Evolutionary conservation across 2,113 vertebrate species (phyloP), one percentile per base, ranked within the genome.

Genomic region (Cyprinodon brontotheroides): DNA sequence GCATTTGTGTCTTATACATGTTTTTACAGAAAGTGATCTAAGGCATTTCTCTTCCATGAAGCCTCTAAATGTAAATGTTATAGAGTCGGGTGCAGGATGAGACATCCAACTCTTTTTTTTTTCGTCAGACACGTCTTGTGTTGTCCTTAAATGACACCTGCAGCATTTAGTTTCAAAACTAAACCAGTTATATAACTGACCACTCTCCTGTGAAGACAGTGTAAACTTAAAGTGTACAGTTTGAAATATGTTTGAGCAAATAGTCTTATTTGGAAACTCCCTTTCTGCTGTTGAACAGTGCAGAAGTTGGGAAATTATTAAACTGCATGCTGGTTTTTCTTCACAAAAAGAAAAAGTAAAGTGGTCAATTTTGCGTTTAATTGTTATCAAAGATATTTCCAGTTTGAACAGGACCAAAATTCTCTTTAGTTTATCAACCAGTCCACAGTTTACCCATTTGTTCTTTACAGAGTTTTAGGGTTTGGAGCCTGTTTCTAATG

Each of bases 41-140:
- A 67, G 22, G 14, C 36, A 72, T 78, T 68, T 43, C 77, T 11
- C 72, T 65, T 48, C 39, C 29, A 43, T 53, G 11, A 15, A 67
- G 63, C 63, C 68, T 70, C 53, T 61, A 50, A 11, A 63, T 78
- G 22, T 61, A 68, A 60, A 71, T 43, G 50, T 53, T 61, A 39
- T 29, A 61, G n/a, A 79, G 79, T 72, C 20, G 69, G 73, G 78
- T 75, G 72, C 77, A 38, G 68, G 53, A 15, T 43, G 48, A 79
- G 41, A 50, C n/a, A 67, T 38, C 20, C 20, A 61, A 17, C 14
- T 71, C n/a, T 17, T 14, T 3, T 50, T 59, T 72, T 43, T 39
- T 77, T 29, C 29, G 29, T 29, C 4, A 62, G 36, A 65, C 29
- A 40, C 60, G 65, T 69, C 68, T 81, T 78, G 71, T 73, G 37